Conservation (phyloP, 2,113 vertebrate species). For the Riparia riparia region DNA sequence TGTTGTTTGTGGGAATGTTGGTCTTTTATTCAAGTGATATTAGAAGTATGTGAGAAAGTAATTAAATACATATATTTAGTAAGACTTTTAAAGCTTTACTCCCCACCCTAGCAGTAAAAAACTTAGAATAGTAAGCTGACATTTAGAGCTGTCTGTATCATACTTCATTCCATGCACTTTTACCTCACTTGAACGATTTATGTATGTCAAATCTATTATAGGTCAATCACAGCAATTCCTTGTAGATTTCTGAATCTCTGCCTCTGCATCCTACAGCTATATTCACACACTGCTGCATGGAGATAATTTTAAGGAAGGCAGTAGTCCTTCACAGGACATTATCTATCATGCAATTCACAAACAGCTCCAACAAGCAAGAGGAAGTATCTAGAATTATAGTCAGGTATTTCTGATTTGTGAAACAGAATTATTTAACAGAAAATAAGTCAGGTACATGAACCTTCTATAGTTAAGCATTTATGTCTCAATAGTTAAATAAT, state of each 20-base stretch:
- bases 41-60: neutral
- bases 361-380: neutral
- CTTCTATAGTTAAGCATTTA: neutral
- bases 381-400: neutral
- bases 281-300: neutral
- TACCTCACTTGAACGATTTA: neutral
- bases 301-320: neutral
- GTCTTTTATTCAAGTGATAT: slow-evolving; percentile 2
- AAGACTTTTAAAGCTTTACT: neutral
- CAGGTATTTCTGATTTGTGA: neutral
- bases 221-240: neutral
- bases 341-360: neutral
- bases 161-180: neutral
- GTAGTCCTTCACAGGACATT: neutral
- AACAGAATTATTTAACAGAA: neutral
- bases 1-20: slow-evolving; percentile 12
- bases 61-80: slow-evolving; percentile 28
- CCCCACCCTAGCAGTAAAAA: neutral
- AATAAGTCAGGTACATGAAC: neutral
- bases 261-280: neutral
- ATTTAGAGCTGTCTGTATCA: neutral
- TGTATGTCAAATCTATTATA: neutral
- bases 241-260: neutral
- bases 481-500: neutral
- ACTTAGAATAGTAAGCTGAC: neutral